Base-by-base conservation (phyloP, 2,113 vertebrate species). In the Stercorarius parasiticus region DNA sequence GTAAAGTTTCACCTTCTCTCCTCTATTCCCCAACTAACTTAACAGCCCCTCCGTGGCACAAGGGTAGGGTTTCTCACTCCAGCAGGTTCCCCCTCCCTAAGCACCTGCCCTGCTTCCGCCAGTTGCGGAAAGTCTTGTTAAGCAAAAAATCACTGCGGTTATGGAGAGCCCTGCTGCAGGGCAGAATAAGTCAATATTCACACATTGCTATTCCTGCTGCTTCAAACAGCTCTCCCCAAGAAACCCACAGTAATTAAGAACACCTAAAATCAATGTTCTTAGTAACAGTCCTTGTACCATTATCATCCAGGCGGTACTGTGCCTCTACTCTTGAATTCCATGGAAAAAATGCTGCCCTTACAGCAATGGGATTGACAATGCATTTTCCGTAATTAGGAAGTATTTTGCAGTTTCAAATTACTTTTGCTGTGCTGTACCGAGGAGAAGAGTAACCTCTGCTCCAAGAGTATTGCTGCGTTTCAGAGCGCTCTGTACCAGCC, bases 401-500 rank as follows among this genome's bases (percentile, higher is more conserved):
- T 15, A 17, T 43, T 53, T 36, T 20, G 32, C 30, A 36, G 69
- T 26, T 88, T 49, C 25, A 15, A 25, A 40, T 32, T 30, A 36
- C 34, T 53, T 36, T 27, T 21, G 12, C 36, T 59, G 19, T n/a
- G 30, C 30, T 23, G 20, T n/a, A n/a, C 53, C 3, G 5, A 40
- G n/a, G 20, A 65, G 38, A 15, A 52, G n/a, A 47, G 40, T 7
- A 74, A 38, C 26, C 50, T 36, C 67, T 38, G 40, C 34, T 8
- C 50, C 16, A 8, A 6, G 13, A 53, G 16, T 2, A 2, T 4
- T 7, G 55, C 43, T 40, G n/a, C 4, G 2, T 6, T 16, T 36
- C 38, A 12, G 38, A 53, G 56, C 67, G 53, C n/a, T 17, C 30
- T 11, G 0, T 5, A 12, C 11, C 29, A 12, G 36, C n/a, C 4